These are phyloP conservation scores for Melipona beecheii DNA, from an alignment of 2,888 invertebrate species.

Conservation along the genomic window DNA sequence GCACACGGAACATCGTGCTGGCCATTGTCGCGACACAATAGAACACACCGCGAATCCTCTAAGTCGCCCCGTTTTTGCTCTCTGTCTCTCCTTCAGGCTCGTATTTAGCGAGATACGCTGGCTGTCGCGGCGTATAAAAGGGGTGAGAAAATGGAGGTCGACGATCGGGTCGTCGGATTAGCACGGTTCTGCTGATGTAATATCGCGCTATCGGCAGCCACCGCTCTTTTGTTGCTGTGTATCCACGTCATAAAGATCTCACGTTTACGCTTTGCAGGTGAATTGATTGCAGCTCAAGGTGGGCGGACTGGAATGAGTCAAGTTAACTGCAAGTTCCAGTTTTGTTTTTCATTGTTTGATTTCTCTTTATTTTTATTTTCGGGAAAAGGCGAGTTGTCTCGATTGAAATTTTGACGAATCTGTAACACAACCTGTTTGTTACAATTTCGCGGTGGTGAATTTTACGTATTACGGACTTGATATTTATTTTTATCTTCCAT, in stretches of 20 bases:
- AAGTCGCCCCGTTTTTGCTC: background rate
- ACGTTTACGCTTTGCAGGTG: background rate
- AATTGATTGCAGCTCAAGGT: background rate
- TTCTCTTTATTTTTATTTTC: too few relatives aligned
- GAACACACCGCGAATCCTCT: background rate
- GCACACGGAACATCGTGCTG: constrained; percentile 14
- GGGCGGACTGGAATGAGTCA: background rate
- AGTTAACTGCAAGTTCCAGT: background rate
- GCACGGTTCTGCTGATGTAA: constrained; percentile 5
- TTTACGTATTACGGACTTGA: too few relatives aligned
- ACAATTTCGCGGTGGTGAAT: too few relatives aligned
- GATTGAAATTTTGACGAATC: too few relatives aligned
- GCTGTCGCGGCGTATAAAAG: constrained; percentile 7
- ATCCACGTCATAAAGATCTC: background rate
- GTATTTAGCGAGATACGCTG: constrained; percentile 39
- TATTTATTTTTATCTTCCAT: too few relatives aligned
- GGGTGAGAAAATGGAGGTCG: background rate
- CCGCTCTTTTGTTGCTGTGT: constrained; percentile 3
- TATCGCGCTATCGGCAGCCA: constrained; percentile 11
- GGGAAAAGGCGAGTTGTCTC: too few relatives aligned
- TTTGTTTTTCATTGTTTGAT: background rate
- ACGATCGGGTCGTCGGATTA: constrained; percentile 25
- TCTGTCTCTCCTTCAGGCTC: background rate
- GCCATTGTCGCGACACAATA: constrained; percentile 36
- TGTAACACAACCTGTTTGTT: too few relatives aligned